These are phyloP conservation scores for Dipodomys stephensi DNA, from an alignment of 2,113 vertebrate genomes.

Conservation along the genomic window DNA sequence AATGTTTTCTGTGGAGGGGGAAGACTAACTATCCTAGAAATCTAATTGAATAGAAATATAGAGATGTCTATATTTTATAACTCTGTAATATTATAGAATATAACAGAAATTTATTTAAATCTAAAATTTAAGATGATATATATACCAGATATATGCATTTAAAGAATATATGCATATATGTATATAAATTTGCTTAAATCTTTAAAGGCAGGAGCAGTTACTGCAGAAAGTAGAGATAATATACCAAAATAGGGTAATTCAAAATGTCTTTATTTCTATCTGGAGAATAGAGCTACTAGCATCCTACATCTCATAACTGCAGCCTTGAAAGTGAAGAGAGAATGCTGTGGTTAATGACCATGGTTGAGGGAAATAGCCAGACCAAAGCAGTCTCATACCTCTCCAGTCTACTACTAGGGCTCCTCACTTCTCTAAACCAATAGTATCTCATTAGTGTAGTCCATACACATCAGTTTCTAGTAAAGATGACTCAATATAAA, in stretches of 20 bases:
- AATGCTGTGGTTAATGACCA: not conserved
- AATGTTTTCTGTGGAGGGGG: not conserved
- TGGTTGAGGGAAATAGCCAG: constrained; percentile 44
- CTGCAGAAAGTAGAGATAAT: constrained; percentile 12
- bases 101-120: constrained; percentile 9
- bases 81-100: not conserved
- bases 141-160: not conserved
- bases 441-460: not conserved
- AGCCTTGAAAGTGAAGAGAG: not conserved
- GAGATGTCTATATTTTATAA: no score
- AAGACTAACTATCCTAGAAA: not conserved
- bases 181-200: not conserved
- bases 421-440: not conserved
- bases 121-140: not conserved
- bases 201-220: not conserved
- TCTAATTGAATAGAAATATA: no score
- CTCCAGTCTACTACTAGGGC: not conserved
- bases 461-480: not conserved
- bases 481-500: not conserved
- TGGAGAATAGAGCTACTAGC: not conserved
- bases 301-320: not conserved
- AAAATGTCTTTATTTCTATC: not conserved
- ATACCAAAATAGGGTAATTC: constrained; percentile 29
- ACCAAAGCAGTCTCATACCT: not conserved
- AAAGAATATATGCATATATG: not conserved